These are phyloP conservation scores for Scomber scombrus DNA, from an alignment of 2,113 vertebrate species.

Conservation along the genomic window DNA sequence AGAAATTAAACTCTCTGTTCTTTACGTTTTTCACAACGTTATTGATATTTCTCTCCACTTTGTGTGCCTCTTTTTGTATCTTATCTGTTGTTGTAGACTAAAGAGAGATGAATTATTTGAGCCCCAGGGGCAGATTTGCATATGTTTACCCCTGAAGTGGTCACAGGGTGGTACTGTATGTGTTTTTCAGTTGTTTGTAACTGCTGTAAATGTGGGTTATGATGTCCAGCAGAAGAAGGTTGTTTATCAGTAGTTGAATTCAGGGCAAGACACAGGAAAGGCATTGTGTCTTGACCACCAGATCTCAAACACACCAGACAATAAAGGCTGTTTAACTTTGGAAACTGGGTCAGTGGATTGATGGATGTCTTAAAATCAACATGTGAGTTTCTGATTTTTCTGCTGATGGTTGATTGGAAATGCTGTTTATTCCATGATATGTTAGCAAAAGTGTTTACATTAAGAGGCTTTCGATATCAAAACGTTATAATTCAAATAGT, in stretches of 20 bases:
- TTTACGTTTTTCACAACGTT: neutral
- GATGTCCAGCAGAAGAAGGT: neutral
- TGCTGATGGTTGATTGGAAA: neutral
- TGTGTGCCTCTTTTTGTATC: neutral
- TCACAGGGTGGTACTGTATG: constrained; percentile 3
- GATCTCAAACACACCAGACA: neutral
- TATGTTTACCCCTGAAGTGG: constrained; percentile 7
- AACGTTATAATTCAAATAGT: neutral
- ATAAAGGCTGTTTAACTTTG: constrained; percentile 21
- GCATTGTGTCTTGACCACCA: constrained; percentile 6
- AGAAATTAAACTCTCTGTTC: neutral
- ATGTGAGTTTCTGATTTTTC: neutral
- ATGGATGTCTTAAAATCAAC: constrained; percentile 4
- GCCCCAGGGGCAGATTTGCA: constrained; percentile 28
- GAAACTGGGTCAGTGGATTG: constrained; percentile 35
- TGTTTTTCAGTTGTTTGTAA: constrained; percentile 1
- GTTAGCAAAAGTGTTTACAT: neutral
- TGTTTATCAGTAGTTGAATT: constrained; percentile 22
- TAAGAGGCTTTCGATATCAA: neutral
- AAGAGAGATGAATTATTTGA: constrained; percentile 7
- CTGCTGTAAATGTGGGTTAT: neutral
- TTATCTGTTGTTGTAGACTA: neutral
- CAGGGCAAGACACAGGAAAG: constrained; percentile 19
- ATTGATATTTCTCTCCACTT: neutral
- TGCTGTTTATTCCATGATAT: neutral